Conservation (phyloP, 2,113 vertebrate genomes). For the Nesogale talazaci region DNA sequence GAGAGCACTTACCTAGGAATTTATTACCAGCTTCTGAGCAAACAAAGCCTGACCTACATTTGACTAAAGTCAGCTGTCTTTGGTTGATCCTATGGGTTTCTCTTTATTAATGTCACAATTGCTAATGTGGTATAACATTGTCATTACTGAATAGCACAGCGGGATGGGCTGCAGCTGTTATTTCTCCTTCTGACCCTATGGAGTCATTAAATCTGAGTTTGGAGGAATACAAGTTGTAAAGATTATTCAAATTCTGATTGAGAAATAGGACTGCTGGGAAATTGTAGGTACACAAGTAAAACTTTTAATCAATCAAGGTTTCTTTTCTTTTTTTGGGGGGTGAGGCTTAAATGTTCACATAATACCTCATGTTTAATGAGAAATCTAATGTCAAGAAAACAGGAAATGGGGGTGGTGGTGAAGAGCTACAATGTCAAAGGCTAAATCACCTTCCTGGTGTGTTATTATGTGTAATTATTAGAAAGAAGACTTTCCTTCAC, state of each 20-base stretch:
- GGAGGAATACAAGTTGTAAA: constrained; percentile 86
- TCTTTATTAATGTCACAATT: constrained; percentile 91
- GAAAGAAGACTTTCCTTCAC: constrained; percentile 35
- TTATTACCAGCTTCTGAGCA: constrained; percentile 88
- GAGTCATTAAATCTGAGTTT: constrained; percentile 90
- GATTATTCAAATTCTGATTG: constrained; percentile 89
- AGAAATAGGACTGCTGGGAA: constrained; percentile 86
- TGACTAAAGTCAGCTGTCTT: constrained; percentile 90
- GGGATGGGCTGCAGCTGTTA: constrained; percentile 88
- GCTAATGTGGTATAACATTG: constrained; percentile 90
- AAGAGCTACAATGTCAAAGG: constrained; percentile 43
- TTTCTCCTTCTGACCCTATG: constrained; percentile 86
- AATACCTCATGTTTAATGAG: constrained; percentile 64
- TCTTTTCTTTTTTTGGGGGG: constrained; percentile 23
- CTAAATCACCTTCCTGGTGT: neutral
- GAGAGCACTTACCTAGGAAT: constrained; percentile 91
- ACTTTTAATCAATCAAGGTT: constrained; percentile 79
- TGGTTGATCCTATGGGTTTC: constrained; percentile 89
- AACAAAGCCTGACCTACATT: constrained; percentile 92
- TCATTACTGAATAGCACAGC: constrained; percentile 87
- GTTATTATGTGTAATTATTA: constrained; percentile 34
- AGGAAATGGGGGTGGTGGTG: constrained; percentile 54
- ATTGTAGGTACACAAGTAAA: constrained; percentile 81
- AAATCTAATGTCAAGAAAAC: constrained; percentile 68
- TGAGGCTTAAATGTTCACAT: constrained; percentile 62